phyloP scores from a whole-genome alignment of 2,113 vertebrate genomes.

The Lanius ludovicianus region DNA sequence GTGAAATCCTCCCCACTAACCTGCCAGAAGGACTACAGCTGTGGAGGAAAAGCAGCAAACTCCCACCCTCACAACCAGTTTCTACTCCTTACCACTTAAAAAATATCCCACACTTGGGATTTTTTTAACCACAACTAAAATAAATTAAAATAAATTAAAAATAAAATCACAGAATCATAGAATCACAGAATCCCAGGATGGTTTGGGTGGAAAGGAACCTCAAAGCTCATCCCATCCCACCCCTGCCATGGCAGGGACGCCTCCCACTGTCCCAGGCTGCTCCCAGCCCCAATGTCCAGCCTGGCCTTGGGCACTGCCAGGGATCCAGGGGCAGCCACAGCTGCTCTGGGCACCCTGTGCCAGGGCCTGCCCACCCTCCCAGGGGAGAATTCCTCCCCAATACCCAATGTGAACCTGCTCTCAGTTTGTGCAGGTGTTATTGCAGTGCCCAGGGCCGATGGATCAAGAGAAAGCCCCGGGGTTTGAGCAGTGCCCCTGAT shows the following conservation, averaged over 20 bases:
- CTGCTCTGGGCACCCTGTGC: background rate
- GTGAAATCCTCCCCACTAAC: background rate
- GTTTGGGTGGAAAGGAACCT: background rate
- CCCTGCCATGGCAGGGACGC: background rate
- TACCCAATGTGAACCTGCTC: background rate
- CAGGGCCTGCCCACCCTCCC: rapidly evolving
- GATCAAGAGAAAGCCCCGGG: background rate
- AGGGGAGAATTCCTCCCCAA: background rate
- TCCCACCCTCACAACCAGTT: background rate
- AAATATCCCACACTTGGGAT: background rate
- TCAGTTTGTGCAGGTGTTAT: background rate
- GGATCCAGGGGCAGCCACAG: background rate
- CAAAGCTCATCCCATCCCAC: rapidly evolving
- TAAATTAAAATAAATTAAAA: background rate
- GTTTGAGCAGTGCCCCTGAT: background rate
- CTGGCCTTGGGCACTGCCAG: background rate
- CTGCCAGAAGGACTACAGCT: background rate
- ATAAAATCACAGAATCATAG: background rate
- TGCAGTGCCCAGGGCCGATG: background rate
- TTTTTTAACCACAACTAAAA: background rate
- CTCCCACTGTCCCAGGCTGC: background rate
- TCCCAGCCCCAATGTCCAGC: background rate
- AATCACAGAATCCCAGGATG: background rate
- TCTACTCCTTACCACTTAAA: background rate
- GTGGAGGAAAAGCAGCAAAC: background rate